These are phyloP conservation scores for Nymphalis urticae DNA, from an alignment of 2,888 invertebrate genomes.

Conservation along the genomic window DNA sequence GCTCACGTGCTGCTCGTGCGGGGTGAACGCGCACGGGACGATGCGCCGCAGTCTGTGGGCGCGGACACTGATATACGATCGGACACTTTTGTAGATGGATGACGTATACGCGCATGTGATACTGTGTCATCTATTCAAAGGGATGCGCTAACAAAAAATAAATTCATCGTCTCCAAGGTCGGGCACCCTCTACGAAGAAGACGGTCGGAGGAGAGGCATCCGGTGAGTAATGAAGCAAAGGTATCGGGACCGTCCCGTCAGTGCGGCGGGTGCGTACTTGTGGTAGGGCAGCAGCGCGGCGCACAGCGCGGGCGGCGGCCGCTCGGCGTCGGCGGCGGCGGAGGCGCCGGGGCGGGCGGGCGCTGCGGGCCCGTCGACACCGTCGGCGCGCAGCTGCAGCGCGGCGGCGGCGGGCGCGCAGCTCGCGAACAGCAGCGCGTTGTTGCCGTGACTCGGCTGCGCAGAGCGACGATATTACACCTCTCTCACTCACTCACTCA, in stretches of 20 bases:
- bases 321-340: conserved; percentile 50
- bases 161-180: not conserved
- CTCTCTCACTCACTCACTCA: no score
- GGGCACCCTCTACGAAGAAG: not conserved
- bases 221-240: no score
- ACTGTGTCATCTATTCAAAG: no score
- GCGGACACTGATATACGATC: not conserved
- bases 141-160: no score
- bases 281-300: conserved; percentile 58
- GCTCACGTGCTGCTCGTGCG: conserved; percentile 43
- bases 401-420: not conserved
- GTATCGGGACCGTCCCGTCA: no score
- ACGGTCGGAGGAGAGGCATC: not conserved
- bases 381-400: conserved; percentile 19
- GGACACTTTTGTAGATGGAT: no score
- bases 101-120: no score
- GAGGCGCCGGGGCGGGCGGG: conserved; percentile 35
- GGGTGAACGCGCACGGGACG: conserved; percentile 66
- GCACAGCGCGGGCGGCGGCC: conserved; percentile 49
- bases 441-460: conserved; percentile 59
- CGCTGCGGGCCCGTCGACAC: not conserved
- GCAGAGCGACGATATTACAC: not conserved
- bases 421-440: conserved; percentile 56
- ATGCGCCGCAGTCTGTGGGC: not conserved
- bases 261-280: conserved; percentile 51